These are phyloP conservation scores for Patagioenas fasciata DNA, from an alignment of 2,113 vertebrate species.

Conservation along the genomic window DNA sequence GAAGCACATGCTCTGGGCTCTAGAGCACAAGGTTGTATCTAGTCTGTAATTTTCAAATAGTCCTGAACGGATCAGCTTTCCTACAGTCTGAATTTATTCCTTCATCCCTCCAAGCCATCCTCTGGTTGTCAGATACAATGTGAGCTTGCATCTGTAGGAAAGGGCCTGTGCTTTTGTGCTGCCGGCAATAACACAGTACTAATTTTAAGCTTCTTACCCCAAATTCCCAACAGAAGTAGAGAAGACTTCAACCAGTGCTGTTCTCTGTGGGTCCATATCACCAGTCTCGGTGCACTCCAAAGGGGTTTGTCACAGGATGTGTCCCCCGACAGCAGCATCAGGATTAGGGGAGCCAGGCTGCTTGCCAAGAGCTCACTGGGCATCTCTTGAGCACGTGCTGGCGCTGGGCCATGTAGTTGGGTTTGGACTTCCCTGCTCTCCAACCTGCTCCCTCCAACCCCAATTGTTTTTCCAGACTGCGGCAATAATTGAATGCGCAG, in stretches of 20 bases:
- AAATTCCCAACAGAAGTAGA: not conserved
- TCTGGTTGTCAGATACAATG: accelerated
- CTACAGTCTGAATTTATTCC: not conserved
- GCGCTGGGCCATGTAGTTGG: accelerated
- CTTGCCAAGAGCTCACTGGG: not conserved
- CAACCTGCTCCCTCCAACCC: not conserved
- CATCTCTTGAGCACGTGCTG: not conserved
- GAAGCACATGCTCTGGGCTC: not conserved
- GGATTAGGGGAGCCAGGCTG: accelerated
- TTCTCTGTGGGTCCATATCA: not conserved
- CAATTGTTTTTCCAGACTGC: not conserved
- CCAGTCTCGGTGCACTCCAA: accelerated
- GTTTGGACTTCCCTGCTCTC: not conserved
- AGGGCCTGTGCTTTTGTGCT: not conserved
- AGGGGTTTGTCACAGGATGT: not conserved
- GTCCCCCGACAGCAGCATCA: not conserved
- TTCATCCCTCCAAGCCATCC: not conserved
- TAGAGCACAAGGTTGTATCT: not conserved
- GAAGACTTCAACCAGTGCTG: not conserved
- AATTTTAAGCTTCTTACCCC: not conserved
- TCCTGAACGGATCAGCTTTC: not conserved
- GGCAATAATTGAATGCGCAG: not conserved
- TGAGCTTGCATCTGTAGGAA: not conserved
- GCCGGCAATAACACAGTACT: not conserved
- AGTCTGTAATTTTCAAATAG: not conserved